Conservation (phyloP, 2,888 invertebrate genomes). For the Ornithoptera alexandrae region DNA sequence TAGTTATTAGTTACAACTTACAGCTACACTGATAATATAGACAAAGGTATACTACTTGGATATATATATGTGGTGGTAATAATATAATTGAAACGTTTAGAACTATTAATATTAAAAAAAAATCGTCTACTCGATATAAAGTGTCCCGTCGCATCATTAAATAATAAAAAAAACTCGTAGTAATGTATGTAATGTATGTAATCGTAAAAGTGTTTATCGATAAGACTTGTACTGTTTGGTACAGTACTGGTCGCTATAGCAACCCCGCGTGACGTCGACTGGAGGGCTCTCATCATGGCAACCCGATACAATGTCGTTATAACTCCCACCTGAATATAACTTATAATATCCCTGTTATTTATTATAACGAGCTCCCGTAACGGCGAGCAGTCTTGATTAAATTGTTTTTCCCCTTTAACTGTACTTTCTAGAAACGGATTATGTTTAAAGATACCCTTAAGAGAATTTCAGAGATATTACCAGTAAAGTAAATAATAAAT, state of each 20-base stretch:
- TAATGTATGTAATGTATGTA: not conserved
- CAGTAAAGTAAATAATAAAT: no score
- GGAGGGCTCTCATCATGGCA: conserved; percentile 28
- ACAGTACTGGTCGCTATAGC: conserved; percentile 15
- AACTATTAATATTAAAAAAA: no score
- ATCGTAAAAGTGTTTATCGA: not conserved
- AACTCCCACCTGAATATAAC: conserved; percentile 27
- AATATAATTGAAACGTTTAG: no score
- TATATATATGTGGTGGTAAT: no score
- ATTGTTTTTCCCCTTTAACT: conserved; percentile 4
- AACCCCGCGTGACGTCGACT: conserved; percentile 14
- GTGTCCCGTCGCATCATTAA: not conserved
- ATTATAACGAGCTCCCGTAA: conserved; percentile 12
- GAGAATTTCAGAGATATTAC: no score
- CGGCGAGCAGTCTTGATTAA: conserved; percentile 4
- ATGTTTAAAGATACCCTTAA: no score
- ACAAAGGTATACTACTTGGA: no score
- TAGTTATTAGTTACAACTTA: no score
- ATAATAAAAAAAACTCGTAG: not conserved
- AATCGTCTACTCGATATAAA: no score
- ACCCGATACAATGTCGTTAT: conserved; percentile 30
- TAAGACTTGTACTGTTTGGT: not conserved
- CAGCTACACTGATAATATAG: no score
- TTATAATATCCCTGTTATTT: conserved; percentile 23
- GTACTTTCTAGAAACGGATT: no score